These are phyloP conservation scores for Lepidotrigona ventralis DNA, from an alignment of 1,140 invertebrate genomes.

Conservation along the genomic window DNA sequence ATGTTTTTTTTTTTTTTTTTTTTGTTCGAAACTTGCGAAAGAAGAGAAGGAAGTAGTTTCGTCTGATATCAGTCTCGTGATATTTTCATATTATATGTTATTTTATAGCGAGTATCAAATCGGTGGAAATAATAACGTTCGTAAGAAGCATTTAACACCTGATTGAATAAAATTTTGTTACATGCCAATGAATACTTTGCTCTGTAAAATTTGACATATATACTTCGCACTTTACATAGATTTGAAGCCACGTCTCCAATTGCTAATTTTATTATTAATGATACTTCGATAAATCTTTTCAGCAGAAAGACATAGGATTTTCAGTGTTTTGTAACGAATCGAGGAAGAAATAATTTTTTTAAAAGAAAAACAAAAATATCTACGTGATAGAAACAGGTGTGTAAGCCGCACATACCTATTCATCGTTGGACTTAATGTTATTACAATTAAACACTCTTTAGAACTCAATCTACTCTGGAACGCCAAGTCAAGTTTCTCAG, in stretches of 20 bases:
- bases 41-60: not conserved
- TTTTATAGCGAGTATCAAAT: not conserved
- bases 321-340: no score
- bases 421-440: no score
- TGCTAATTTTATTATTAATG: not conserved
- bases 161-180: not conserved
- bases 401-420: no score
- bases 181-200: not conserved
- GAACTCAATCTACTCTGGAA: not conserved
- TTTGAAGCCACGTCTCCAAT: not conserved
- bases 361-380: no score
- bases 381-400: not conserved
- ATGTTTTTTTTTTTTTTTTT: not conserved
- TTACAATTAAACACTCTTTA: not conserved
- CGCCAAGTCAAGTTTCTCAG: not conserved
- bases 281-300: not conserved
- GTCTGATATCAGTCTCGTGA: not conserved
- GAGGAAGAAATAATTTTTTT: no score
- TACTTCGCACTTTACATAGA: not conserved
- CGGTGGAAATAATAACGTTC: not conserved
- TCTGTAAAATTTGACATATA: not conserved
- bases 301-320: no score
- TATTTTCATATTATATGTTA: not conserved
- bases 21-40: not conserved
- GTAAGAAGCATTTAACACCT: not conserved